These are phyloP conservation scores for Trachelus stipa DNA, from an alignment of 2,888 invertebrate species.

Conservation along the genomic window DNA sequence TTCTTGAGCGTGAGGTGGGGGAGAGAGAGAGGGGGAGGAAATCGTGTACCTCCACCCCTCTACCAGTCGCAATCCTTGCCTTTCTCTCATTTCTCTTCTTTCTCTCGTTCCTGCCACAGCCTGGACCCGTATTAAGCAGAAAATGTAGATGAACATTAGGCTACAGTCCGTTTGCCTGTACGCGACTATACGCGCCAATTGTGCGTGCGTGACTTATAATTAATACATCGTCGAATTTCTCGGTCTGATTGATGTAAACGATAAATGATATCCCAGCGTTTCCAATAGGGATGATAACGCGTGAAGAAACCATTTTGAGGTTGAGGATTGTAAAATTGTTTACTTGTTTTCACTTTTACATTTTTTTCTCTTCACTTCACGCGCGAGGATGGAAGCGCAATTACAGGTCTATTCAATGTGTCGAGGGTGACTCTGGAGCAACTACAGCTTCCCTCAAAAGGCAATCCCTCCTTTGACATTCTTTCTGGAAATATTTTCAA, in stretches of 20 bases:
- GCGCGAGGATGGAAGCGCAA: background rate
- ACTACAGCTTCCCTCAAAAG: background rate
- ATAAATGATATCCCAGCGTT: background rate
- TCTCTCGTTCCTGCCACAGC: slow-evolving; percentile 28
- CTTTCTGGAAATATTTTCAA: background rate
- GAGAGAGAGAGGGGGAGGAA: slow-evolving; percentile 20
- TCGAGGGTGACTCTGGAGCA: background rate
- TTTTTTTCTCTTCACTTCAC: background rate
- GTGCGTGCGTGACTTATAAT: background rate
- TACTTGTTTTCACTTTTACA: background rate
- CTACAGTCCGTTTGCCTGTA: slow-evolving; percentile 30
- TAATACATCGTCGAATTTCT: background rate
- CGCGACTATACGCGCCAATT: background rate
- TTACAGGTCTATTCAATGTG: background rate
- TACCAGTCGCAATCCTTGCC: slow-evolving; percentile 10
- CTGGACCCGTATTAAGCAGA: slow-evolving; percentile 49
- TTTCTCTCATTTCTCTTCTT: slow-evolving; percentile 36
- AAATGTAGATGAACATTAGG: slow-evolving; percentile 58
- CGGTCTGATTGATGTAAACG: background rate
- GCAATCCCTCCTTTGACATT: background rate
- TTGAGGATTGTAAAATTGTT: background rate
- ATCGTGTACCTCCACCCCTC: background rate
- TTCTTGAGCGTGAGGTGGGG: slow-evolving; percentile 13
- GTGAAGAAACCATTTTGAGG: background rate
- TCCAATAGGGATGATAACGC: background rate